These are phyloP conservation scores for Cyclura pinguis DNA, from an alignment of 2,797 vertebrate genomes.

Conservation along the genomic window DNA sequence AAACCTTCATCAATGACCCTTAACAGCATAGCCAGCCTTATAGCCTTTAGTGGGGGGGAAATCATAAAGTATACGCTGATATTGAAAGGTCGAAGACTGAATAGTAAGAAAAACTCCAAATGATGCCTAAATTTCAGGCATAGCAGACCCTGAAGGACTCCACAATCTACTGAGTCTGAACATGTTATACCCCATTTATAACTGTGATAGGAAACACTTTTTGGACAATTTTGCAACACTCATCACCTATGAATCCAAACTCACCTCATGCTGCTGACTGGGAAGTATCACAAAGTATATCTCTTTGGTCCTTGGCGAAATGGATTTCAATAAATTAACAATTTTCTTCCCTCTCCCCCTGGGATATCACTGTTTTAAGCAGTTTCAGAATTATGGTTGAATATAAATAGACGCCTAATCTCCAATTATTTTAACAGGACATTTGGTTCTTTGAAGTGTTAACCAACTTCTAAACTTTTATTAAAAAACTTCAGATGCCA, in stretches of 20 bases:
- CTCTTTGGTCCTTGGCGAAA: background rate
- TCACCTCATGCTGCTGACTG: background rate
- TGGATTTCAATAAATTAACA: background rate
- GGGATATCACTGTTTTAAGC: background rate
- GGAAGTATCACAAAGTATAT: background rate
- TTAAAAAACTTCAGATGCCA: background rate
- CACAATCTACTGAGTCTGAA: background rate
- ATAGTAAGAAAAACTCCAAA: background rate
- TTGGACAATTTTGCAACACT: conserved; percentile 12
- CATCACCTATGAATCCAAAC: background rate
- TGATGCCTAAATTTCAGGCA: conserved; percentile 6
- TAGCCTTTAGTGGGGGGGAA: conserved; percentile 15
- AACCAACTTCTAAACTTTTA: background rate
- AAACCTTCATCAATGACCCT: conserved; percentile 32
- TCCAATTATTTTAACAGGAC: too few species aligned
- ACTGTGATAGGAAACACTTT: background rate
- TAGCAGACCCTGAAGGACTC: background rate
- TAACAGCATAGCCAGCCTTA: conserved; percentile 17
- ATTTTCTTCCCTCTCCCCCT: background rate
- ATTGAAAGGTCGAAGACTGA: background rate
- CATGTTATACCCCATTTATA: background rate
- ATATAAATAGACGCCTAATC: background rate
- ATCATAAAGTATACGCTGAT: conserved; percentile 11
- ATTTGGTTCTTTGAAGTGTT: background rate
- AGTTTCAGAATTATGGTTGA: background rate